phyloP scores from a whole-genome alignment of 2,113 vertebrate genomes.

The Trochalopteron elliotii region DNA sequence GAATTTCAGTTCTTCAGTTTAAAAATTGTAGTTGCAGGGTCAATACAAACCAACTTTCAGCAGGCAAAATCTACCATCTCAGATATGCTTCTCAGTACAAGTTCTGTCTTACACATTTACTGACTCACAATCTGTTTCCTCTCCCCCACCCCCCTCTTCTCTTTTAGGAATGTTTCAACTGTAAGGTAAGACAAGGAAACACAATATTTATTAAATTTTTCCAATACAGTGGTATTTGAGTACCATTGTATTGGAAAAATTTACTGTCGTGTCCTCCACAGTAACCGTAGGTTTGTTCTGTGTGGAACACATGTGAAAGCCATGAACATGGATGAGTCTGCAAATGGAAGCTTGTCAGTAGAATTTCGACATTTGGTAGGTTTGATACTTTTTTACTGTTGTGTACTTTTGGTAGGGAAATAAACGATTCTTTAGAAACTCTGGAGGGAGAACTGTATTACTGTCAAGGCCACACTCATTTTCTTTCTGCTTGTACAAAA shows the following conservation, averaged over 20 bases:
- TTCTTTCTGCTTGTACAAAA: neutral
- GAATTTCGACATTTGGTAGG: conserved; percentile 95
- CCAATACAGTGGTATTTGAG: neutral
- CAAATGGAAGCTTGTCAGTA: conserved; percentile 91
- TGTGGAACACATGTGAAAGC: conserved; percentile 93
- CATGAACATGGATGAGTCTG: conserved; percentile 95
- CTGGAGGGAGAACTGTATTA: neutral
- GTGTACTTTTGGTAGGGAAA: neutral
- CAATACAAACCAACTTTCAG: neutral
- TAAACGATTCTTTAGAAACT: neutral
- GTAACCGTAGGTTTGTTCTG: conserved; percentile 93
- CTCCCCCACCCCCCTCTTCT: conserved; percentile 31
- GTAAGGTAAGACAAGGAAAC: conserved; percentile 83
- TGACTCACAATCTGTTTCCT: neutral
- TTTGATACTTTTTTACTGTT: neutral
- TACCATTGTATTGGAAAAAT: neutral
- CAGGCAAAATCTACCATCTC: neutral
- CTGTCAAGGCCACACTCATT: neutral
- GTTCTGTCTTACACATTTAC: neutral
- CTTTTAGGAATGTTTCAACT: conserved; percentile 88
- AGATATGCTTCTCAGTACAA: neutral
- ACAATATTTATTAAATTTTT: neutral
- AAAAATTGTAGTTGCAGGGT: neutral
- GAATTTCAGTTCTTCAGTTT: neutral
- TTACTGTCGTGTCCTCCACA: conserved; percentile 58